These are phyloP conservation scores for Geodia barretti DNA, from an alignment of 37 sponge, comb jelly and placozoan genomes.

Conservation along the genomic window DNA sequence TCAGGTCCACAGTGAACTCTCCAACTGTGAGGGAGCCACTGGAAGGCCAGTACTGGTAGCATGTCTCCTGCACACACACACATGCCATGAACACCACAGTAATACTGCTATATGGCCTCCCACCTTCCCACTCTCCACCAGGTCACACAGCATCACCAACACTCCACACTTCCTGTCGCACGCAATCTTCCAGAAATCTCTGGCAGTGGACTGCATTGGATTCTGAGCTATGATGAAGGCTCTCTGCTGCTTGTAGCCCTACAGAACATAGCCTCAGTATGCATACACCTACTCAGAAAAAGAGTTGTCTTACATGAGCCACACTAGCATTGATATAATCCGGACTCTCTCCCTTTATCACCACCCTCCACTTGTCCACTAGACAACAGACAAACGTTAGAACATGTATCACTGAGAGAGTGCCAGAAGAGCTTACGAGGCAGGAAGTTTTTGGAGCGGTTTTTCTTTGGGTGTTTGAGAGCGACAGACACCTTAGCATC, in stretches of 20 bases:
- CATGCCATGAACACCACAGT: too few relatives aligned
- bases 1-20: slow-evolving; percentile 23
- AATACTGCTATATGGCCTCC: too few relatives aligned
- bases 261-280: neutral
- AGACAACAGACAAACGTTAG: too few relatives aligned
- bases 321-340: slow-evolving; percentile 67
- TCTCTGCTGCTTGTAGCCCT: slow-evolving; percentile 69
- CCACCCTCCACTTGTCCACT: slow-evolving; percentile 33
- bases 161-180: slow-evolving; percentile 22
- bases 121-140: slow-evolving; percentile 47
- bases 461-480: slow-evolving; percentile 18
- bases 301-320: slow-evolving; percentile 53
- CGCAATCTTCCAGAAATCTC: slow-evolving; percentile 69
- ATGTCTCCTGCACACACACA: slow-evolving; percentile 17
- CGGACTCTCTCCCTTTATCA: slow-evolving; percentile 42
- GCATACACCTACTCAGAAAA: too few relatives aligned
- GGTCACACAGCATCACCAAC: slow-evolving; percentile 45
- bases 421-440: slow-evolving; percentile 27
- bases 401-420: too few relatives aligned
- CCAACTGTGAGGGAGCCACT: slow-evolving; percentile 23
- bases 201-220: slow-evolving; percentile 53
- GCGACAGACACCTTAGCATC: slow-evolving; percentile 9
- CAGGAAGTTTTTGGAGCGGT: slow-evolving; percentile 17
- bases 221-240: slow-evolving; percentile 72
- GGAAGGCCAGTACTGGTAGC: slow-evolving; percentile 76